Percentiles rank a stretch among this genome's conserved stretches.
phyloP scores from a whole-genome alignment of 2,888 invertebrate species.

The Chrysolina americana region DNA sequence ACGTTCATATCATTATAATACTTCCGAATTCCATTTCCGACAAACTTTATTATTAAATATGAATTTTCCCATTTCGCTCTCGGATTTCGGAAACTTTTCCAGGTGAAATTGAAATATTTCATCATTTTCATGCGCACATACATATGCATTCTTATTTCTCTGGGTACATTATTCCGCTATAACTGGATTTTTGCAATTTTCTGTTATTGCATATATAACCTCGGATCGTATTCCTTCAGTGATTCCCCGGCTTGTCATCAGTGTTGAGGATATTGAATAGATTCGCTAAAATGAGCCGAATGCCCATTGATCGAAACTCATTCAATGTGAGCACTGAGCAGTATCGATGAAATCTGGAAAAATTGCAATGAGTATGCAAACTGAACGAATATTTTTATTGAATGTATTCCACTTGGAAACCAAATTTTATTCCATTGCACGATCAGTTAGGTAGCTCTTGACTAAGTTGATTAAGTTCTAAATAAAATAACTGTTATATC shows the following conservation, averaged over 20 bases:
- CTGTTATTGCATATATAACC: conserved; percentile 50
- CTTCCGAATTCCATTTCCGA: conserved; percentile 38
- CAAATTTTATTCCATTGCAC: not conserved
- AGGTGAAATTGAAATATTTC: conserved; percentile 31
- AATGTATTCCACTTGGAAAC: not conserved
- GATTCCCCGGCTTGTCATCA: conserved; percentile 38
- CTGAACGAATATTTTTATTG: not conserved
- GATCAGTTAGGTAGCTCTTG: too few species aligned
- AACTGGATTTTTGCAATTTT: conserved; percentile 55
- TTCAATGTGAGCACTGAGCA: not conserved
- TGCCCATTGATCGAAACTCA: conserved; percentile 19
- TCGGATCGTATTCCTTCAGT: conserved; percentile 41
- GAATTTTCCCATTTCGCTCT: conserved; percentile 31
- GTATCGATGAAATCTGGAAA: conserved; percentile 24
- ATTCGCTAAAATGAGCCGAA: conserved; percentile 40
- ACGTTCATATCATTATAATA: conserved; percentile 36
- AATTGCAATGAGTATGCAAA: conserved; percentile 13
- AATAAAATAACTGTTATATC: too few species aligned
- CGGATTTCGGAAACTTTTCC: conserved; percentile 31
- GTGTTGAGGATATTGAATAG: conserved; percentile 50
- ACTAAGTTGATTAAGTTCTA: too few species aligned
- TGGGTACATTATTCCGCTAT: conserved; percentile 44
- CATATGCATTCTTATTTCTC: conserved; percentile 37
- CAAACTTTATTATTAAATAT: conserved; percentile 43
- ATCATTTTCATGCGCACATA: conserved; percentile 28